Conservation (phyloP, 2,113 vertebrate genomes). For the Nothocercus nigrocapillus region DNA sequence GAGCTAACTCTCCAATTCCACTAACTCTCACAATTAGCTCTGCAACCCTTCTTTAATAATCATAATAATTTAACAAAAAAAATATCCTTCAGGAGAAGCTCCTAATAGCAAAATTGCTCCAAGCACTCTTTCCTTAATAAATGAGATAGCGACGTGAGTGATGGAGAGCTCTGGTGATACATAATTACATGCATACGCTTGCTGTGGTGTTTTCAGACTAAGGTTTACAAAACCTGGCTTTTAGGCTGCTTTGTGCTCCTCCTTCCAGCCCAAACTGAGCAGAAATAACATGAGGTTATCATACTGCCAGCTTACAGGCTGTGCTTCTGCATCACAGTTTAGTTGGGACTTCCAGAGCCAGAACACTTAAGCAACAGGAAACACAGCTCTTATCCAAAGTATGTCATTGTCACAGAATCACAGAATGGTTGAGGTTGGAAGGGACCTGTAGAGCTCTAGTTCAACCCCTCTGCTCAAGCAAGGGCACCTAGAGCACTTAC, state of each 20-base stretch:
- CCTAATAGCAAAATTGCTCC: neutral
- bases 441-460: no score
- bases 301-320: neutral
- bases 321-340: neutral
- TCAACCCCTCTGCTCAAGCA: no score
- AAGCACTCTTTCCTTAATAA: neutral
- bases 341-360: neutral
- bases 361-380: neutral
- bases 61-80: neutral
- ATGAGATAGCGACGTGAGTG: neutral
- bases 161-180: neutral
- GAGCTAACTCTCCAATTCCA: neutral
- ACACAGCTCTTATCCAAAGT: neutral
- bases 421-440: no score
- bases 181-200: neutral
- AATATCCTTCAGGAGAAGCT: neutral
- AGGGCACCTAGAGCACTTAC: no score
- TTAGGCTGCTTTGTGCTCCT: neutral
- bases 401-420: no score
- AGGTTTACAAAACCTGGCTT: neutral
- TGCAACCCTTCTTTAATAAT: neutral
- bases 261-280: neutral
- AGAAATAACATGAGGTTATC: neutral
- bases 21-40: neutral
- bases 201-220: neutral